These are phyloP conservation scores for Grammomys dolichurus DNA, from an alignment of 2,113 vertebrate genomes.

Conservation along the genomic window DNA sequence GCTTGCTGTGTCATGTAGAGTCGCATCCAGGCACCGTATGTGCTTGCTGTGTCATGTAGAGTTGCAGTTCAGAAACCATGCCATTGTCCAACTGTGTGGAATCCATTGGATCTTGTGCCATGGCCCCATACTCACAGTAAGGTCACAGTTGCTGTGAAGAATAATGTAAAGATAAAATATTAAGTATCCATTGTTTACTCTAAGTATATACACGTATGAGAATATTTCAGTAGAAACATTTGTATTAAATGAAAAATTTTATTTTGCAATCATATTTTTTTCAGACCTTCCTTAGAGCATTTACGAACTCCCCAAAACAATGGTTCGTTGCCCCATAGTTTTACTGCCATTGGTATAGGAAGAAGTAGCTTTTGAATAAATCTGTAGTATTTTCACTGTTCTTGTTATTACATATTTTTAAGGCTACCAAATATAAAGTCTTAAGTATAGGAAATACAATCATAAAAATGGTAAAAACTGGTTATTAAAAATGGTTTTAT, in stretches of 20 bases:
- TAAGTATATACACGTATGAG: not conserved
- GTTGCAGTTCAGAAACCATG: not conserved
- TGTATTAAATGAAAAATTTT: not conserved
- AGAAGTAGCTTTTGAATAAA: constrained; percentile 56
- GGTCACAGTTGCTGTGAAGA: not conserved
- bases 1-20: not conserved
- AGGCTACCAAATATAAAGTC: constrained; percentile 18
- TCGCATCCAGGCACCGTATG: not conserved
- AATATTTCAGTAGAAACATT: constrained; percentile 50
- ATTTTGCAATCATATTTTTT: not conserved
- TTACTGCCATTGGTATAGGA: not conserved
- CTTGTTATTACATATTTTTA: not conserved
- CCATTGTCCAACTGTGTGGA: not conserved
- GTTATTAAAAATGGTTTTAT: constrained; percentile 61
- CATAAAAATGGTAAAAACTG: constrained; percentile 21
- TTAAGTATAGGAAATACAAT: constrained; percentile 43
- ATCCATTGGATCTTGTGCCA: not conserved
- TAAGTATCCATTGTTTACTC: constrained; percentile 26
- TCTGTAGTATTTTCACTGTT: constrained; percentile 31
- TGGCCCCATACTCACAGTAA: not conserved
- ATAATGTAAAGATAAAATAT: not conserved
- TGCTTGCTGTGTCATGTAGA: not conserved
- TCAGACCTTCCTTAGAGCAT: constrained; percentile 38
- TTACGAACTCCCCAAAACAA: not conserved
- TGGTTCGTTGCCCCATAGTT: not conserved